Evolutionary conservation across 2,888 invertebrate species (phyloP).

Genomic region (Perdita meconis): DNA sequence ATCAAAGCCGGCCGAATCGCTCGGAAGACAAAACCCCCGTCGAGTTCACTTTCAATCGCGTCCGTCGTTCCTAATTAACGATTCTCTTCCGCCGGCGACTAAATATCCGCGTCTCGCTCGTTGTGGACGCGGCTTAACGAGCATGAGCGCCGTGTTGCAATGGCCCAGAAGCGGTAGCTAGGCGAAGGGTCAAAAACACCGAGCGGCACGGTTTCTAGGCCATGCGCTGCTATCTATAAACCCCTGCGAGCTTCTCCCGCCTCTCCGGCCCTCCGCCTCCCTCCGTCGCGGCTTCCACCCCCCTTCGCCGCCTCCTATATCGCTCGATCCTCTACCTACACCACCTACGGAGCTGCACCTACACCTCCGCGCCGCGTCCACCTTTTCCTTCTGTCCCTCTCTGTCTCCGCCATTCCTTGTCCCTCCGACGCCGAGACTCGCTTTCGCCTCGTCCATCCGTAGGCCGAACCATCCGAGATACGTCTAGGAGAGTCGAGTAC

Average conservation of each 20-base stretch:
- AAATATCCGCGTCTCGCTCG: not conserved
- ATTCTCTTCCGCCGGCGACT: not conserved
- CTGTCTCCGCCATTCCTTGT: slow-evolving; percentile 29
- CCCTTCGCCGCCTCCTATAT: slow-evolving; percentile 52
- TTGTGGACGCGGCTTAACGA: slow-evolving; percentile 69
- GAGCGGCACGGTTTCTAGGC: slow-evolving; percentile 84
- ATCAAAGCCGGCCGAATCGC: not conserved
- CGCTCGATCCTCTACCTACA: slow-evolving; percentile 65
- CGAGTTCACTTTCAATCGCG: slow-evolving; percentile 12
- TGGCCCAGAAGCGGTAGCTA: slow-evolving; percentile 84
- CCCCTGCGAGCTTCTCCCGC: slow-evolving; percentile 78
- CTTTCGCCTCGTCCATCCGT: slow-evolving; percentile 47
- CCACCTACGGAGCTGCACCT: slow-evolving; percentile 63
- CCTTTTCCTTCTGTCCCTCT: slow-evolving; percentile 39
- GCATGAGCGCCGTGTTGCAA: slow-evolving; percentile 80
- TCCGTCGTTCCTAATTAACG: slow-evolving; percentile 2
- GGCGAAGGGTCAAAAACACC: slow-evolving; percentile 85
- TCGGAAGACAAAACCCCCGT: not conserved
- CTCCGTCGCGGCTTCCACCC: slow-evolving; percentile 38
- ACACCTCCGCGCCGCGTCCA: slow-evolving; percentile 48
- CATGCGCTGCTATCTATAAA: slow-evolving; percentile 84
- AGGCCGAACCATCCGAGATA: slow-evolving; percentile 40
- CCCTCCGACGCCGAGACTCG: slow-evolving; percentile 28
- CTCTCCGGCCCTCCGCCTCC: slow-evolving; percentile 42
- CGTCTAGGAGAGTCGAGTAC: slow-evolving; percentile 40